Base-by-base conservation (phyloP, 2,113 vertebrate species). In the Chelonoidis abingdonii region DNA sequence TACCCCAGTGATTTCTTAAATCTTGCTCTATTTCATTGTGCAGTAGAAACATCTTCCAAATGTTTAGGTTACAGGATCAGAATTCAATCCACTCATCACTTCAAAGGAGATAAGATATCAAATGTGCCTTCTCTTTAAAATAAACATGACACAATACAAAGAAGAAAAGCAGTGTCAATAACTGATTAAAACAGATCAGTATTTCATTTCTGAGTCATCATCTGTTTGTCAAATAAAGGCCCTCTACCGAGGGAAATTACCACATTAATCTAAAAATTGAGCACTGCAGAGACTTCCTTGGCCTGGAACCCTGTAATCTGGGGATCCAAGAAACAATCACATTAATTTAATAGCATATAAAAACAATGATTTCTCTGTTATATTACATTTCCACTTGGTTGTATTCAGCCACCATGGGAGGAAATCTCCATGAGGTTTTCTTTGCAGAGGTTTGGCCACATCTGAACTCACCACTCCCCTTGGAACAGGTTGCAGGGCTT, bases 91-190 rank as follows among this genome's bases (percentile, higher is more conserved):
- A 85, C 93, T 90, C 3, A 2, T 91, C 93, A 84, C 96, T 96
- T 65, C 16, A 94, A 92, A 86, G 14, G 89, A 91, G 95, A 89
- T 95, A 96, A 97, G 96, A 97, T 97, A 97, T 94, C 95, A 89
- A 93, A 93, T 35, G 87, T 85, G 65, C 86, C 41, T 54, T 89
- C 90, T 97, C 79, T 81, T 85, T 89, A 89, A 80, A 53, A 87
- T 90, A 94, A 97, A 96, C 89, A 95, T 3, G 54, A 79, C 19
- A 50, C 27, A 0, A 87, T 65, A 78, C 38, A 95, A 95, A 75
- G 94, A 89, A 94, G 90, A 96, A 92, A 95, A 91, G 90, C 57
- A 52, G 89, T 89, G 95, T 86, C 93, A 93, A 95, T 85, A 96
- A 88, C 88, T 94, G 92, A 94, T 97, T 41, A 95, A 93, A 92